Evolutionary conservation across 2,113 vertebrate genomes (phyloP).

Genomic region (Rhea pennata): DNA sequence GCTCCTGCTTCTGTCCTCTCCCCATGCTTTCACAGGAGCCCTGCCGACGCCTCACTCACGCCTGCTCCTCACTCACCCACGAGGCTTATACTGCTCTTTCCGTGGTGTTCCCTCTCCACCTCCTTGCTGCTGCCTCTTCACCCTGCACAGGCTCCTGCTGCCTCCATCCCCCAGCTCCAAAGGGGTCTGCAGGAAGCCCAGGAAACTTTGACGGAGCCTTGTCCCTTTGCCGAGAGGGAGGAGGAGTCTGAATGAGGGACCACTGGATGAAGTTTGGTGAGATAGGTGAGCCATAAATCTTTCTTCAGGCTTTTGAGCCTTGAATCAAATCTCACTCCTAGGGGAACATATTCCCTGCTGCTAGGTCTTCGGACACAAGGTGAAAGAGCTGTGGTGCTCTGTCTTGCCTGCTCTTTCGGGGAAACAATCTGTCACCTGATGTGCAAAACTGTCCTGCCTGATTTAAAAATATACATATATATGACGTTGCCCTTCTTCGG

Average conservation of each 20-base stretch:
- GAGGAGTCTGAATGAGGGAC: background rate
- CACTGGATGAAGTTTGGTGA: background rate
- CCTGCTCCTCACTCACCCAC: too few species aligned
- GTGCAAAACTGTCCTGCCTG: background rate
- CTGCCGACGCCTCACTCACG: too few species aligned
- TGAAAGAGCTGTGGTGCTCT: background rate
- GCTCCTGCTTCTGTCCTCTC: background rate
- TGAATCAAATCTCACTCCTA: background rate
- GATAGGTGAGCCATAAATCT: background rate
- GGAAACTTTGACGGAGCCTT: background rate
- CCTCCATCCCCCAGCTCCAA: background rate
- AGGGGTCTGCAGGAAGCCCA: background rate
- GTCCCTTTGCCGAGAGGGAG: background rate
- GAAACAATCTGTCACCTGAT: background rate
- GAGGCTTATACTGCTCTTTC: background rate
- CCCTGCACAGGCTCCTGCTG: background rate
- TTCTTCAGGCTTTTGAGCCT: background rate
- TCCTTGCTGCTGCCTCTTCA: background rate
- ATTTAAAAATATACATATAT: background rate
- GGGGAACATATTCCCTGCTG: background rate
- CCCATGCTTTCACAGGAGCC: background rate
- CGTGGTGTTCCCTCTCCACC: background rate
- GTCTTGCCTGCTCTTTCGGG: background rate
- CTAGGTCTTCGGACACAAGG: background rate
- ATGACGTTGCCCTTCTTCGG: background rate